Percentiles rank a stretch among this genome's conserved stretches.
Conservation (phyloP, 2,797 vertebrate genomes). For the Lutjanus argentimaculatus region DNA sequence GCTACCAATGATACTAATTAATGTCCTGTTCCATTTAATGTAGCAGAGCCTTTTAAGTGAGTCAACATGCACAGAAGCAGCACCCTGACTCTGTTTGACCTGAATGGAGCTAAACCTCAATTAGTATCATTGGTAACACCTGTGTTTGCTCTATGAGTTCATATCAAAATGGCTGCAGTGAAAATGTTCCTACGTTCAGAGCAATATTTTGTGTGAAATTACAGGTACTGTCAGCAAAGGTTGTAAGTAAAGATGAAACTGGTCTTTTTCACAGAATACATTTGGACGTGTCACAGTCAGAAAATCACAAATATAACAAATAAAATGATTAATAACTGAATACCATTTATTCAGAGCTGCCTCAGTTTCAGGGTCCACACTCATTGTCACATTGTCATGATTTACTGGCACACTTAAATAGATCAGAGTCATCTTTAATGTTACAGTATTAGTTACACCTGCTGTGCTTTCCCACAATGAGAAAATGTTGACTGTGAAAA, state of each 20-base stretch:
- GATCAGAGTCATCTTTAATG: not conserved
- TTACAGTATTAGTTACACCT: not conserved
- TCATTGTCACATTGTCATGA: not conserved
- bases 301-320: not conserved
- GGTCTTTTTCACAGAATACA: not conserved
- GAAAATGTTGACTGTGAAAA: not conserved
- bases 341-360: not conserved
- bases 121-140: too few relatives aligned
- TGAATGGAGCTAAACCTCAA: too few relatives aligned
- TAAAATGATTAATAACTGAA: not conserved
- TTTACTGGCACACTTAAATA: not conserved
- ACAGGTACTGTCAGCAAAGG: not conserved
- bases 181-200: too few relatives aligned
- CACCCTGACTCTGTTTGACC: too few relatives aligned
- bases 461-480: not conserved
- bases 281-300: not conserved
- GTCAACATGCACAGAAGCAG: too few relatives aligned
- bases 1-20: too few relatives aligned
- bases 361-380: not conserved
- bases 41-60: too few relatives aligned
- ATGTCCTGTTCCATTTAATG: too few relatives aligned
- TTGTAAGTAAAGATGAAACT: not conserved
- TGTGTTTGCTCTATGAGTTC: too few relatives aligned
- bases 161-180: too few relatives aligned
- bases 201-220: not conserved